Conservation (phyloP, 2,888 invertebrate genomes). For the Drosophila mimica region DNA sequence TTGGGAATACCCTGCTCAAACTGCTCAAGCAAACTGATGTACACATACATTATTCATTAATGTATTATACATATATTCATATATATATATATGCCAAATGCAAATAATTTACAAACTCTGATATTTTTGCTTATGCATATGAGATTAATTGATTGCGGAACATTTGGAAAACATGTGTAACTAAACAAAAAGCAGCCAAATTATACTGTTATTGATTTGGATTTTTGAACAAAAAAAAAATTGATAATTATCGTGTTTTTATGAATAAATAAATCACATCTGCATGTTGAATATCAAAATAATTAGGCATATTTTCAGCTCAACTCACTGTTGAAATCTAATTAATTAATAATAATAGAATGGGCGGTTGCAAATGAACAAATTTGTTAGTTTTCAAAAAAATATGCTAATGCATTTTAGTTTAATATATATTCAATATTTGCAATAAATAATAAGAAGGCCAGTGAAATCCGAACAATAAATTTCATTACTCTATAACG, state of each 20-base stretch:
- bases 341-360: not conserved
- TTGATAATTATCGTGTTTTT: not conserved
- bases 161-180: not conserved
- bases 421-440: not conserved
- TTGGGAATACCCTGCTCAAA: slow-evolving; percentile 4
- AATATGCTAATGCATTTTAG: not conserved
- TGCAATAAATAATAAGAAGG: not conserved
- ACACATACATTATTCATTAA: too few species aligned
- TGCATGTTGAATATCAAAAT: not conserved
- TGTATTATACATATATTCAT: too few species aligned
- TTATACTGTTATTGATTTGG: not conserved
- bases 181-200: not conserved
- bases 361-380: not conserved
- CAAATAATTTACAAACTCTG: not conserved
- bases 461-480: not conserved
- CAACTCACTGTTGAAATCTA: not conserved
- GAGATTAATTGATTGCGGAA: not conserved
- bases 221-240: not conserved
- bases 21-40: not conserved
- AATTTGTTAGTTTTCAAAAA: not conserved
- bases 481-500: not conserved
- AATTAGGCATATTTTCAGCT: not conserved
- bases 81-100: not conserved
- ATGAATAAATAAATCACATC: not conserved
- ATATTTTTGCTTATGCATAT: not conserved